phyloP scores from a whole-genome alignment of 2,113 vertebrate genomes.

The Ivindomyrus marchei region DNA sequence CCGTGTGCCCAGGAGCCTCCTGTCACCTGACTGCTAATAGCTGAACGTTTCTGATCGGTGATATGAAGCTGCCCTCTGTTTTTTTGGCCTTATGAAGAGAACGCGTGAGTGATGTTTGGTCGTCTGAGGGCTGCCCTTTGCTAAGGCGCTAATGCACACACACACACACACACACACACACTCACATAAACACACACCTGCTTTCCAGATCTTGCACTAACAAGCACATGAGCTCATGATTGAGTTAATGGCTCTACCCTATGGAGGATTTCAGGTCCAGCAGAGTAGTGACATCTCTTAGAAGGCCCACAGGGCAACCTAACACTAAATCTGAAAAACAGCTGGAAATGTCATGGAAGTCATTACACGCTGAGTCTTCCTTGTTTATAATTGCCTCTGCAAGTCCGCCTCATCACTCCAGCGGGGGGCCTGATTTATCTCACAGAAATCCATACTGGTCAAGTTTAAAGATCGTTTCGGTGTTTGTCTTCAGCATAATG shows the following conservation, averaged over 20 bases:
- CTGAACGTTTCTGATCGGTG: neutral
- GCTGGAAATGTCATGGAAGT: neutral
- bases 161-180: neutral
- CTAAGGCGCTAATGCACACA: neutral
- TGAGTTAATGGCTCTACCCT: constrained; percentile 22
- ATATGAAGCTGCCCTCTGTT: neutral
- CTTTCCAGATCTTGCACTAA: constrained; percentile 1
- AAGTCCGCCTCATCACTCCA: neutral
- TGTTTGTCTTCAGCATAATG: neutral
- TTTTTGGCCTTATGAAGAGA: neutral
- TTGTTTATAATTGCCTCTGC: neutral
- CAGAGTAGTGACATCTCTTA: neutral
- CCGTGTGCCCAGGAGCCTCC: neutral
- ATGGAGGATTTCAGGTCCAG: neutral
- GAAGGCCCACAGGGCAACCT: neutral
- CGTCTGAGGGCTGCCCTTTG: neutral
- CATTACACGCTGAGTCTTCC: neutral
- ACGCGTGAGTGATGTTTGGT: neutral
- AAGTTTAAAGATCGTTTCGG: neutral
- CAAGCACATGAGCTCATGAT: neutral
- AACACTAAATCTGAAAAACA: neutral
- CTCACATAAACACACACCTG: neutral
- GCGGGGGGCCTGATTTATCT: neutral
- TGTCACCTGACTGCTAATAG: neutral
- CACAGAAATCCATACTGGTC: neutral